phyloP scores from a whole-genome alignment of 2,888 invertebrate species.

The Sphaerophoria taeniata region DNA sequence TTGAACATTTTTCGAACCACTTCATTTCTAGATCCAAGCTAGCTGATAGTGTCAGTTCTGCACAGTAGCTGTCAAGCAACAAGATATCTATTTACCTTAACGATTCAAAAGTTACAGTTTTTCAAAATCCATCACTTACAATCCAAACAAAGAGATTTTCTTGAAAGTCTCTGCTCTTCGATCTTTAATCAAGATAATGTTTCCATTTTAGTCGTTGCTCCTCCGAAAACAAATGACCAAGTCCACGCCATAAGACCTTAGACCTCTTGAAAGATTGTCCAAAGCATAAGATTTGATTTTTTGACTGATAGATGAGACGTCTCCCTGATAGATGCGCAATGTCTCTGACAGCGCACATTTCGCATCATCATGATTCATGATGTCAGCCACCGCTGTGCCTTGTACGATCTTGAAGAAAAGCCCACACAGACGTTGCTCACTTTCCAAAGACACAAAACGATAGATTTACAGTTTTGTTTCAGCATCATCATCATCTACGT shows the following conservation, averaged over 20 bases:
- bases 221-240: constrained; percentile 56
- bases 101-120: neutral
- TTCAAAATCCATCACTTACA: constrained; percentile 48
- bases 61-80: constrained; percentile 27
- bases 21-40: constrained; percentile 41
- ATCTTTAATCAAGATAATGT: constrained; percentile 54
- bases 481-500: constrained; percentile 46
- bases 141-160: constrained; percentile 45
- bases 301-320: constrained; percentile 67
- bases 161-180: constrained; percentile 33
- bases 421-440: constrained; percentile 60
- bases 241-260: constrained; percentile 41
- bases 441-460: constrained; percentile 56
- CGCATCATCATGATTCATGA: constrained; percentile 70
- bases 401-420: constrained; percentile 34
- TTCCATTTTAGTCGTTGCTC: constrained; percentile 35
- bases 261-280: constrained; percentile 63
- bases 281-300: constrained; percentile 61
- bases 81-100: neutral
- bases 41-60: constrained; percentile 55
- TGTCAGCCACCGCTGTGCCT: constrained; percentile 52
- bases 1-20: constrained; percentile 31
- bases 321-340: constrained; percentile 51
- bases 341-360: constrained; percentile 54
- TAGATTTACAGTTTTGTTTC: constrained; percentile 65